Base-by-base conservation (phyloP, 2,888 invertebrate species). In the Agonopterix subpropinquella region DNA sequence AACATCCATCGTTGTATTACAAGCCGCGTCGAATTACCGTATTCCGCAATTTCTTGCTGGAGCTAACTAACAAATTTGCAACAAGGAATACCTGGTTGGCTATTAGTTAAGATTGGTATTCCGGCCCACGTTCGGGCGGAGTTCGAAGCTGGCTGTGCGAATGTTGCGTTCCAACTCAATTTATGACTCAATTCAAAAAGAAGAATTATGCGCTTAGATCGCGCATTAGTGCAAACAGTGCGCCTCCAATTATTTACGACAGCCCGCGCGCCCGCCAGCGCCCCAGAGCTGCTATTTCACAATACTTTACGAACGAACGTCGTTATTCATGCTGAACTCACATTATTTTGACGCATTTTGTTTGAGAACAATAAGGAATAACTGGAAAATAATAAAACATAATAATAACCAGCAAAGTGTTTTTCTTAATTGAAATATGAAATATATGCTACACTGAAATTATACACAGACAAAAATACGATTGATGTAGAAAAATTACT, bases 201-300 rank as follows among this genome's bases (percentile, higher is more conserved):
- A 73, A 74, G 71, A 77, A 75, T 73, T 42, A 42, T 77, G 79
- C 79, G 71, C 62, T 65, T 70, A 67, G 72, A 77, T 80, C 67
- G 64, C 54, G 65, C 72, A 81, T 83, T 80, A 81, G 78, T 72
- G 74, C 72, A 74, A 80, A 79, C 73, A 78, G 74, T 73, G 65
- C 70, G 68, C 76, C 76, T 81, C 77, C 73, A 77, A 81, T 81
- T 80, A 82, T 83, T 81, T 77, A 81, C 72, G 71, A 76, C 68
- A 64, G 63, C 57, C 61, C 62, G 61, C 64, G 59, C 57, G n/a
- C n/a, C 39, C 8, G 42, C 70, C 69, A 66, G 67, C 70, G 62
- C 37, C 39, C 36, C 37, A 36, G 36, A 41, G 47, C 45, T 18
- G 44, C n/a, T 53, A 65, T 79, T 78, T 68, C 77, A 64, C 73